Evolutionary conservation across 2,888 invertebrate species (phyloP).

Genomic region (Endomychus coccineus): DNA sequence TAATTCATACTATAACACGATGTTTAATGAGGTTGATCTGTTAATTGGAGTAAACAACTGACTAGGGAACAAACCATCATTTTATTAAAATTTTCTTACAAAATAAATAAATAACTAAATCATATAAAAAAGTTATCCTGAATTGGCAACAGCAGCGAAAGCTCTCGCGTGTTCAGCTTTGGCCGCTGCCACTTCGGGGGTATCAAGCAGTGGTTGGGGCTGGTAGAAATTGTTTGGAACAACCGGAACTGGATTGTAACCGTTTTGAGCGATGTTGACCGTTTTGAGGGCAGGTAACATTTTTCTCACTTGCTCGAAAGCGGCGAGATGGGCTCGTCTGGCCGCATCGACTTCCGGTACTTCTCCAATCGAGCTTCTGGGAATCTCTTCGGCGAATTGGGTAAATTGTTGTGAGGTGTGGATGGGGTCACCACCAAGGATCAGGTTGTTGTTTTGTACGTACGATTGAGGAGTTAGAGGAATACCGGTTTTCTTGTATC

Average conservation of each 20-base stretch:
- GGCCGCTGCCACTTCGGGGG: constrained; percentile 27
- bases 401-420: constrained; percentile 1
- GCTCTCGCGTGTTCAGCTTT: constrained; percentile 20
- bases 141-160: constrained; percentile 2
- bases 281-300: constrained; percentile 16
- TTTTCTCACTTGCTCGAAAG: constrained; percentile 16
- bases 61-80: too few species aligned
- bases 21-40: too few species aligned
- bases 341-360: constrained; percentile 31
- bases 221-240: neutral
- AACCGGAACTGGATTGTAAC: neutral
- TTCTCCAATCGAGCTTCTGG: constrained; percentile 26
- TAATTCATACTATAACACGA: too few species aligned
- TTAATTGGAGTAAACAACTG: too few species aligned
- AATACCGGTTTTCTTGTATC: constrained; percentile 4
- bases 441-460: neutral
- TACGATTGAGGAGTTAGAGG: neutral
- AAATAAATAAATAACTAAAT: too few species aligned
- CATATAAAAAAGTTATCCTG: too few species aligned
- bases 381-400: constrained; percentile 24
- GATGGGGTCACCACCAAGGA: too few species aligned
- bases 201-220: constrained; percentile 15
- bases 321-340: constrained; percentile 26
- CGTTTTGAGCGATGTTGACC: too few species aligned
- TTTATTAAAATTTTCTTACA: too few species aligned